phyloP scores from a whole-genome alignment of 2,113 vertebrate species.

The Camarhynchus parvulus region DNA sequence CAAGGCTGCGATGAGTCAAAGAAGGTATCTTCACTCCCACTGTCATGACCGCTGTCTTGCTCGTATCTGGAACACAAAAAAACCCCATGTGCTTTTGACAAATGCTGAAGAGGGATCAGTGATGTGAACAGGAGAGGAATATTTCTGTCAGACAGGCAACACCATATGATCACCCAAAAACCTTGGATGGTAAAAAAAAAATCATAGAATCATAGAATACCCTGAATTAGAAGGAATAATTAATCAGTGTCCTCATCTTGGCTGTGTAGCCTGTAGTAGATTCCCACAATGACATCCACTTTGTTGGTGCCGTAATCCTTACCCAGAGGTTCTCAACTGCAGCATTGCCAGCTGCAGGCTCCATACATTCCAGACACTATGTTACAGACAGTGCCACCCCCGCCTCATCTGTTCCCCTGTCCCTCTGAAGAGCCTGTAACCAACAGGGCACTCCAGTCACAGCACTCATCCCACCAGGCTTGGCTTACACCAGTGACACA shows the following conservation, averaged over 20 bases:
- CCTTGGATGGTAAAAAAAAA: neutral
- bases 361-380: neutral
- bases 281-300: neutral
- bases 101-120: neutral
- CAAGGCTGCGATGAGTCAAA: constrained; percentile 90
- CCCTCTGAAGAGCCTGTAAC: neutral
- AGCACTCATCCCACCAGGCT: neutral
- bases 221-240: neutral
- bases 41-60: constrained; percentile 97
- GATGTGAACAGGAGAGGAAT: neutral
- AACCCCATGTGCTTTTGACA: neutral
- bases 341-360: neutral
- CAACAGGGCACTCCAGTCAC: neutral
- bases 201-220: neutral
- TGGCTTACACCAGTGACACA: neutral
- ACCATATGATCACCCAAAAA: neutral
- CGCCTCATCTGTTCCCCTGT: neutral
- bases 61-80: constrained; percentile 81
- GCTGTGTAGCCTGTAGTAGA: neutral
- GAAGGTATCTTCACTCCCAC: constrained; percentile 92
- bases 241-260: neutral
- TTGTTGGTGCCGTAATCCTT: neutral
- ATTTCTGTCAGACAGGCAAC: neutral
- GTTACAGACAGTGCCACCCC: neutral
- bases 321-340: neutral